Conservation (phyloP, 1,140 invertebrate species). For the Diorhabda carinulata region DNA sequence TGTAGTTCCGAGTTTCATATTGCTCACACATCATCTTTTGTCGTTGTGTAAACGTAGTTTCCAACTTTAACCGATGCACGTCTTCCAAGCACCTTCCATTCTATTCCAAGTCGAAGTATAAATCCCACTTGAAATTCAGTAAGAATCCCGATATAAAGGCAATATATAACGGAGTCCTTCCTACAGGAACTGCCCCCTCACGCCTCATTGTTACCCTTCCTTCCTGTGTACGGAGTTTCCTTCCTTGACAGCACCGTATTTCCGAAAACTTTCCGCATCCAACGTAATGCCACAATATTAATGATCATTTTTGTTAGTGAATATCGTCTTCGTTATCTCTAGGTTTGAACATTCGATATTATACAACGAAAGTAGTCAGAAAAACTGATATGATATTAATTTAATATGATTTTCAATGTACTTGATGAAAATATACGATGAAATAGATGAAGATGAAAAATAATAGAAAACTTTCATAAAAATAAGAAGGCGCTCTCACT, state of each 20-base stretch:
- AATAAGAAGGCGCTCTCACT: too few species aligned
- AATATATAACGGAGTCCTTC: conserved; percentile 40
- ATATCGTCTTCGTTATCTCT: not conserved
- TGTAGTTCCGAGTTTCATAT: too few species aligned
- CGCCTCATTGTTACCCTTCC: conserved; percentile 33
- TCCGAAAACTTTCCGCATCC: conserved; percentile 39
- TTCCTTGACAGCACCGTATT: conserved; percentile 40
- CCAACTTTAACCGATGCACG: conserved; percentile 13
- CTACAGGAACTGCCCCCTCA: conserved; percentile 11
- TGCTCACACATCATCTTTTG: too few species aligned
- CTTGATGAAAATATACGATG: too few species aligned
- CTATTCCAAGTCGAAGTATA: conserved; percentile 21
- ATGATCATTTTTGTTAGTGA: conserved; percentile 32
- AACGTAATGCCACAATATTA: conserved; percentile 43
- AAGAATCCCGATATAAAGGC: conserved; percentile 36
- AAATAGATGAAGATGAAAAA: too few species aligned
- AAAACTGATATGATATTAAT: too few species aligned
- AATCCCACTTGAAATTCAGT: conserved; percentile 42
- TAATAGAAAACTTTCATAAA: too few species aligned
- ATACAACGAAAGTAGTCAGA: too few species aligned
- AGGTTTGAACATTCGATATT: not conserved
- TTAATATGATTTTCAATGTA: too few species aligned
- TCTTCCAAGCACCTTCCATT: conserved; percentile 10
- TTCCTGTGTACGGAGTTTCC: conserved; percentile 38
- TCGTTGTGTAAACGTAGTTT: not conserved